Base-by-base conservation (phyloP, 2,113 vertebrate species). In the Triplophysa tibetana region DNA sequence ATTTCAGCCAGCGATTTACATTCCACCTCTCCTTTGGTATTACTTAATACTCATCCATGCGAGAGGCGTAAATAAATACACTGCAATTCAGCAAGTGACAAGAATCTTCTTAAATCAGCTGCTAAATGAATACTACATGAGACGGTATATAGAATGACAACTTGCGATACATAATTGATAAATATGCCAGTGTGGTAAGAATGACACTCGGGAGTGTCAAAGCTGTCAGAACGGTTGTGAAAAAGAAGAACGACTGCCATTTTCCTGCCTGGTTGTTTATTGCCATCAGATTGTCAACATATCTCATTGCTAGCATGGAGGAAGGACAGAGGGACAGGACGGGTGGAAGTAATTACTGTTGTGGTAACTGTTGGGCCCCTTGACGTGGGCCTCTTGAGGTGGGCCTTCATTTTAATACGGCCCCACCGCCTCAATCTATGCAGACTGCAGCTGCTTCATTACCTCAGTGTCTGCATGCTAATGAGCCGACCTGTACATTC, bases 391-490 rank as follows among this genome's bases (percentile, higher is more conserved):
- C 86, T 89, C 48, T 50, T 21, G 65, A 74, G 86, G 73, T n/a
- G 87, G 77, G 62, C 52, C 84, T 86, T 90, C 80, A 89, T 91
- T 86, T 88, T 82, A 87, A 83, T 67, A 58, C 1, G 19, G 76
- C 82, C 90, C 88, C 81, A 86, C 85, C 85, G 83, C 77, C 78
- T 82, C 78, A 86, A 90, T 89, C 88, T 89, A 86, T 88, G 83
- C 67, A 79, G 19, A 12, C 63, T 56, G 29, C 73, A 75, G 72
- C 54, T 75, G 54, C 54, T 23, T 68, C 56, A 69, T 74, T 69
- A 69, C 52, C 23, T 85, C 85, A 86, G 86, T 58, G 77, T 78
- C 88, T 87, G 88, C 78, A 88, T 91, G 81, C 70, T 85, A 88
- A 85, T 88, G 78, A 86, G 81, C 77, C 75, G 69, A 79, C 85